These are phyloP conservation scores for Trichopoda pennipes DNA, from an alignment of 2,888 invertebrate genomes.

Conservation along the genomic window DNA sequence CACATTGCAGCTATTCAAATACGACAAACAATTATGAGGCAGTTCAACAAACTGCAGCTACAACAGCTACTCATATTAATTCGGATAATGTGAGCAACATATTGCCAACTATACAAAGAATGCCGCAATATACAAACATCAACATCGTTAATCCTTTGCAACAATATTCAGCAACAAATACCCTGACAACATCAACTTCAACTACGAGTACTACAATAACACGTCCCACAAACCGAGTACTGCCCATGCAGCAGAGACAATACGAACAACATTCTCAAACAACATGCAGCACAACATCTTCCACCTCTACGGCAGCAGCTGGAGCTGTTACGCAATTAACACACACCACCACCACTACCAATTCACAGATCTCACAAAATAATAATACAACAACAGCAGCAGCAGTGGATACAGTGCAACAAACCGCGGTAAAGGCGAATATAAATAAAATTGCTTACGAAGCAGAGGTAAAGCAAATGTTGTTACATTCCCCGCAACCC, in stretches of 20 bases:
- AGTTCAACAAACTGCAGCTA: slow-evolving; percentile 13
- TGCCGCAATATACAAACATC: slow-evolving; percentile 66
- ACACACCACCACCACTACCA: slow-evolving; percentile 35
- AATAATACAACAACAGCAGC: background rate
- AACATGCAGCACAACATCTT: slow-evolving; percentile 79
- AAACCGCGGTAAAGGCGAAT: slow-evolving; percentile 64
- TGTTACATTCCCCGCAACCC: slow-evolving; percentile 66
- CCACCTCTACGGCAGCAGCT: slow-evolving; percentile 24
- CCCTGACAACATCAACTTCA: slow-evolving; percentile 69
- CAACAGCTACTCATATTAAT: slow-evolving; percentile 1
- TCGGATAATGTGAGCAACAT: slow-evolving; percentile 57
- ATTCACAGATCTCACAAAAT: slow-evolving; percentile 56
- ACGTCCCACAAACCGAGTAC: slow-evolving; percentile 89
- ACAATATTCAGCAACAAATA: slow-evolving; percentile 76
- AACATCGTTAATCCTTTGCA: slow-evolving; percentile 87
- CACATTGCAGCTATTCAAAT: slow-evolving; percentile 60
- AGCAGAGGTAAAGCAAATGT: slow-evolving; percentile 66
- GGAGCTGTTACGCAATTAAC: slow-evolving; percentile 69
- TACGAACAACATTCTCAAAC: slow-evolving; percentile 59
- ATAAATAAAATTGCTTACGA: slow-evolving; percentile 68
- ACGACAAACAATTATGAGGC: slow-evolving; percentile 47
- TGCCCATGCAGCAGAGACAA: slow-evolving; percentile 86
- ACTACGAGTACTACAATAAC: slow-evolving; percentile 75
- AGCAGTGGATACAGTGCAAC: slow-evolving; percentile 31
- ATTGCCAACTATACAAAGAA: slow-evolving; percentile 64